phyloP scores from a whole-genome alignment of 2,113 vertebrate genomes.

The Phaethornis superciliosus region DNA sequence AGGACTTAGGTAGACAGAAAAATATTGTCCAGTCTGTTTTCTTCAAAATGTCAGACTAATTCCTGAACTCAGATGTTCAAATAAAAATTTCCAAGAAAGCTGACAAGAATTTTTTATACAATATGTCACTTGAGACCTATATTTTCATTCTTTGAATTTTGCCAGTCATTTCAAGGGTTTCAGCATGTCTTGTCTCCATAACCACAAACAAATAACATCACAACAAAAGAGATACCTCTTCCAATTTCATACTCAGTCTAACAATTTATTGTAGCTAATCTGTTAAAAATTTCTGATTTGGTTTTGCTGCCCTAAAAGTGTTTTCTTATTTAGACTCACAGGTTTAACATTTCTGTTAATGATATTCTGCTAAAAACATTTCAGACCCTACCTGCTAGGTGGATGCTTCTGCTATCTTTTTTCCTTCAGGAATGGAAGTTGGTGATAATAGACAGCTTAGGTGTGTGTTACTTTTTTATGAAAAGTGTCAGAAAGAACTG shows the following conservation, averaged over 20 bases:
- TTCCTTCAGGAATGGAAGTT: neutral
- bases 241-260: neutral
- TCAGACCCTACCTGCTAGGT: neutral
- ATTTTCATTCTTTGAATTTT: conserved; percentile 30
- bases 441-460: neutral
- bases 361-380: neutral
- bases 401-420: neutral
- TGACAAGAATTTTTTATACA: neutral
- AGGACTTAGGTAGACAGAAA: neutral
- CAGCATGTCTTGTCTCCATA: conserved; percentile 22
- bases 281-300: neutral
- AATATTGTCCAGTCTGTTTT: neutral
- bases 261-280: neutral
- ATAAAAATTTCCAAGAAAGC: neutral
- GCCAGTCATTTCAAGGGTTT: conserved; percentile 24
- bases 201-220: conserved; percentile 47
- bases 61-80: neutral
- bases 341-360: neutral
- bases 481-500: neutral
- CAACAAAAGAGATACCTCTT: conserved; percentile 29
- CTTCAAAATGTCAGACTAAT: neutral
- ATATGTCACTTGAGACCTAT: neutral
- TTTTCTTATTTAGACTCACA: neutral
- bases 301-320: neutral
- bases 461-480: neutral